A percentile compares a stretch with the other conserved stretches of the same genome.
Conservation (phyloP, 2,888 invertebrate species). For the Dimorphilus gyrociliatus region DNA sequence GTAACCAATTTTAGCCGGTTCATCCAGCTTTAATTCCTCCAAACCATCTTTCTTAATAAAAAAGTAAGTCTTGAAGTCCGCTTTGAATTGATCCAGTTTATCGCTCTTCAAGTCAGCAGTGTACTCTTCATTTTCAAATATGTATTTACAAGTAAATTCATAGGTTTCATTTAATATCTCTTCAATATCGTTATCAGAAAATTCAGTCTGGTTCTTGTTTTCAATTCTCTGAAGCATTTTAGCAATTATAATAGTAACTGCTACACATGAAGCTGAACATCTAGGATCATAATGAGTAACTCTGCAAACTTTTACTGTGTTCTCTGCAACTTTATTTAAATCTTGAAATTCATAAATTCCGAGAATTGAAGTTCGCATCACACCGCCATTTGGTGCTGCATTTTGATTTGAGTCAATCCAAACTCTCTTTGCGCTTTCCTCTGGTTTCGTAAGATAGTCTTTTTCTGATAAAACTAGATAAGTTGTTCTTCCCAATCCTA, state of each 20-base stretch:
- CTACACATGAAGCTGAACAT: constrained; percentile 30
- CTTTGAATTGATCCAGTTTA: too few relatives aligned
- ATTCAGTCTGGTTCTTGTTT: too few relatives aligned
- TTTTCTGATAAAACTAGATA: constrained; percentile 19
- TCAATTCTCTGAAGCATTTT: constrained; percentile 22
- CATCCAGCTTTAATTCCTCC: constrained; percentile 20
- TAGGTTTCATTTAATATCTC: too few relatives aligned
- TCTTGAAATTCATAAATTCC: constrained; percentile 22
- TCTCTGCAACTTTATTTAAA: constrained; percentile 24
- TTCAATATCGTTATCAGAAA: too few relatives aligned
- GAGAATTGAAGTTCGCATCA: constrained; percentile 22
- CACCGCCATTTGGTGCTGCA: constrained; percentile 22
- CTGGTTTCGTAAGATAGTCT: constrained; percentile 21
- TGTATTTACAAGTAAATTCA: too few relatives aligned
- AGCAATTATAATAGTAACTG: constrained; percentile 23
- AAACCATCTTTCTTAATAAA: too few relatives aligned
- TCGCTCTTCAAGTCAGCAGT: too few relatives aligned
- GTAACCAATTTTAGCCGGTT: constrained; percentile 16
- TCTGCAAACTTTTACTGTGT: constrained; percentile 22
- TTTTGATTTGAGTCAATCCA: constrained; percentile 20
- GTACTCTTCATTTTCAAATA: too few relatives aligned
- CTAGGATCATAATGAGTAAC: constrained; percentile 27
- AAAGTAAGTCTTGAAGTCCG: too few relatives aligned
- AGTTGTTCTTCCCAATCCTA: constrained; percentile 21
- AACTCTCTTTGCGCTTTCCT: constrained; percentile 24